A percentile compares a stretch with the other conserved stretches of the same genome.
Evolutionary conservation across 2,888 invertebrate species (phyloP).

Genomic region (Amitus sp.): DNA sequence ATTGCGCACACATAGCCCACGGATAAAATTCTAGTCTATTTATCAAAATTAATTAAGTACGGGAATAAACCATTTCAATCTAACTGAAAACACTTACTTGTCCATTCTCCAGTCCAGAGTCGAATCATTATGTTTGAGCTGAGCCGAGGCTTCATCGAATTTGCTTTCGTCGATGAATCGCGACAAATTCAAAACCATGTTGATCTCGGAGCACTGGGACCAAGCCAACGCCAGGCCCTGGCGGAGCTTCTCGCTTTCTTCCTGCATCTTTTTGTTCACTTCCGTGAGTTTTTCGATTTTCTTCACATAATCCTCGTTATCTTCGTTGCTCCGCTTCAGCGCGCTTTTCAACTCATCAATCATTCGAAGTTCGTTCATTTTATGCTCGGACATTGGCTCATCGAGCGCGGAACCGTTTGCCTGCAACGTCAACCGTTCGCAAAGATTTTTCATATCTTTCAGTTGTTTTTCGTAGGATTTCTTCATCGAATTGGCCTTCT

Average conservation of each 20-base stretch:
- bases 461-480: constrained; percentile 60
- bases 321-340: constrained; percentile 45
- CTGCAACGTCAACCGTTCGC: constrained; percentile 55
- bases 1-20: too few species aligned
- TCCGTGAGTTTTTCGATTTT: constrained; percentile 46
- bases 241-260: constrained; percentile 53
- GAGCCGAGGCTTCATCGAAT: constrained; percentile 33
- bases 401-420: constrained; percentile 11
- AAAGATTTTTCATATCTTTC: constrained; percentile 59
- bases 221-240: constrained; percentile 56
- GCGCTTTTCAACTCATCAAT: constrained; percentile 41
- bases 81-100: too few species aligned
- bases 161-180: constrained; percentile 43
- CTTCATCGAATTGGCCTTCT: constrained; percentile 52
- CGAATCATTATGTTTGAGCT: too few species aligned
- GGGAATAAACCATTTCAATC: too few species aligned
- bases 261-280: constrained; percentile 44
- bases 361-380: constrained; percentile 19
- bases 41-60: too few species aligned
- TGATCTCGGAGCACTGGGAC: constrained; percentile 58
- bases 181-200: constrained; percentile 22
- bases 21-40: too few species aligned
- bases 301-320: constrained; percentile 41
- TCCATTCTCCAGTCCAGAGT: not conserved
- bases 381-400: constrained; percentile 7